Base-by-base conservation (phyloP, 1,140 invertebrate species). In the Globodera rostochiensis region DNA sequence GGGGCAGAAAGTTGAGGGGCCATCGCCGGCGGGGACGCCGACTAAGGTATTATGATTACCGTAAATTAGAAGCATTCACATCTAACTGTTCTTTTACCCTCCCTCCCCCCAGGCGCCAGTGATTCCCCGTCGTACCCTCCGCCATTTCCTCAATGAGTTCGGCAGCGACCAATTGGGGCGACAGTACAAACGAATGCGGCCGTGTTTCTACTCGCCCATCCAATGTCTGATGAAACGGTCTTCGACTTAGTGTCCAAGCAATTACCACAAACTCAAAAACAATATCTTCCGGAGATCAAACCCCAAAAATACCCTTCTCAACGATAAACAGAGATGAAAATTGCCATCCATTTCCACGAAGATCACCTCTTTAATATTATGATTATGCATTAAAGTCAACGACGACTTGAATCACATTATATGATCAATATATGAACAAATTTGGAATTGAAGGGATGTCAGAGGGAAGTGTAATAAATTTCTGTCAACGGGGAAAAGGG, bases 121-220 rank as follows among this genome's bases (percentile, higher is more conserved):
- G 64, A 77, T 77, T 67, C 76, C 76, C 49, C 76, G 76, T 15
- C 76, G 76, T 46, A 66, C 64, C 13, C 70, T 80, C 19, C 79
- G 79, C 49, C 70, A 79, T 79, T 80, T 80, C 36, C 57, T 80
- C 21, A 53, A 53, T 46, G 71, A 80, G 21, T 79, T 80, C 47
- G 79, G 71, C 46, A 80, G 5, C 47, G 79, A 21, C 47, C 9
- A 15, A 74, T 46, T 79, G 11, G 50, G 79, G 0, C 74, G 67
- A 73, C 79, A 80, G 53, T 80, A 57, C 69, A 80, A 80, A 73
- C 74, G 79, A 64, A 80, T 80, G 79, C 15, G 77, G 49, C 81
- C 81, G 60, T 82, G 81, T 25, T 82, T 82, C 53, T 82, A 82
- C 69, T 74, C 69, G 19, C 81, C 81, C 0, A 82, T 82, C 74